A percentile compares a stretch with the other conserved stretches of the same genome.
Evolutionary conservation across 2,113 vertebrate genomes (phyloP).

Genomic region (Ailuropoda melanoleuca): DNA sequence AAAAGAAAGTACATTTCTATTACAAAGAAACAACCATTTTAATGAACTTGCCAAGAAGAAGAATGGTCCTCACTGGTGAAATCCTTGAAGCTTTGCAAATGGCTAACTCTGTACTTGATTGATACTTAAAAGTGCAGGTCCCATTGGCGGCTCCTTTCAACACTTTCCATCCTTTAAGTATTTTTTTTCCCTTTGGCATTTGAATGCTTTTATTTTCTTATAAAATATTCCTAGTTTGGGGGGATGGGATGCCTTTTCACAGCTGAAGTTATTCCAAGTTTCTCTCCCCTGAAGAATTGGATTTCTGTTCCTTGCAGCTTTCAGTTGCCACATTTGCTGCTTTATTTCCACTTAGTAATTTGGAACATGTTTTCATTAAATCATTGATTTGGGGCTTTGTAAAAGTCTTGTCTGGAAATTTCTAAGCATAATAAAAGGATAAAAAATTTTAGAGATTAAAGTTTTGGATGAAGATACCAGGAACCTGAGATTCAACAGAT

Average conservation of each 20-base stretch:
- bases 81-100: constrained; percentile 54
- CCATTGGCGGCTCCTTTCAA: constrained; percentile 53
- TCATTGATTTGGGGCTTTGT: constrained; percentile 48
- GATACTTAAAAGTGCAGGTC: constrained; percentile 43
- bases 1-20: constrained; percentile 44
- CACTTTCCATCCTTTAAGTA: constrained; percentile 57
- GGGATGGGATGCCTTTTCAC: constrained; percentile 18
- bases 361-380: constrained; percentile 53
- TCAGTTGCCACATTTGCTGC: constrained; percentile 32
- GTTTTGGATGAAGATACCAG: background rate
- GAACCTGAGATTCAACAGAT: constrained; percentile 21
- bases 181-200: constrained; percentile 23
- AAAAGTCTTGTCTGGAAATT: constrained; percentile 53
- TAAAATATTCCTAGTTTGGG: constrained; percentile 50
- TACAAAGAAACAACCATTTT: constrained; percentile 59
- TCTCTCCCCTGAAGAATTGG: constrained; percentile 31
- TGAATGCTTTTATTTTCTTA: constrained; percentile 59
- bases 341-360: constrained; percentile 43
- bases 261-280: constrained; percentile 60
- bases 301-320: constrained; percentile 56
- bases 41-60: constrained; percentile 49
- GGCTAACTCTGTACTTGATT: constrained; percentile 15
- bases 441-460: constrained; percentile 34
- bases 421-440: constrained; percentile 29
- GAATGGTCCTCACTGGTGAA: constrained; percentile 23